Evolutionary conservation across 2,888 invertebrate genomes (phyloP), one percentile per base, ranked within the genome.

Genomic region (Crematogaster levior): DNA sequence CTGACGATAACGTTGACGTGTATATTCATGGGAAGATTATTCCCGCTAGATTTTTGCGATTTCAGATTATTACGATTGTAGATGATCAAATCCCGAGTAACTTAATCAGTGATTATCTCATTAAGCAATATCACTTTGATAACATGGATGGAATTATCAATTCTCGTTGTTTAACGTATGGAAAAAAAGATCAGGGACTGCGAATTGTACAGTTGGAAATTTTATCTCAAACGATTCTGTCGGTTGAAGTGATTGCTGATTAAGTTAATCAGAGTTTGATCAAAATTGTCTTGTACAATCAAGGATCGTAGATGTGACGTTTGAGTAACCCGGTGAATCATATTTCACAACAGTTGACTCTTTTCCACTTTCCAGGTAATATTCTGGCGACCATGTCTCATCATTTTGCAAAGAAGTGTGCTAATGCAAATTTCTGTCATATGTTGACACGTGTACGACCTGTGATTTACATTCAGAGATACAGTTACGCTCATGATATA

Each of bases 381-480:
- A 51, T 53, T 21, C 7, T 18, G 18, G 40, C 53, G 75, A 85
- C 61, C 80, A 93, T 93, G 92, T 90, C 88, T 75, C 83, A 72
- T 43, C 85, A 90, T 27, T 70, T 92, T 9, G 84, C 84, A 9
- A 90, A 89, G 82, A 90, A 84, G 56, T 75, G 81, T 43, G 43
- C 83, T 15, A 89, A 81, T 60, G 58, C 85, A n/a, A 90, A 85
- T 56, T 27, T 92, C 37, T 82, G 83, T 34, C 84, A 83, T n/a
- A 80, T 90, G 21, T 56, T 91, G 3, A 82, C 82, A 37, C 90
- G 90, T 53, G 61, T 58, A 58, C 87, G 82, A 65, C 56, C 85
- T 56, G n/a, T 65, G 34, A 79, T 81, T 61, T 68, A 27, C 7
- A n/a, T 63, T 7, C 89, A 88, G 61, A 82, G 24, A 53, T 84